A percentile compares a stretch with the other conserved stretches of the same genome.
Evolutionary conservation across 2,113 vertebrate species (phyloP).

Genomic region (Galbula dea): DNA sequence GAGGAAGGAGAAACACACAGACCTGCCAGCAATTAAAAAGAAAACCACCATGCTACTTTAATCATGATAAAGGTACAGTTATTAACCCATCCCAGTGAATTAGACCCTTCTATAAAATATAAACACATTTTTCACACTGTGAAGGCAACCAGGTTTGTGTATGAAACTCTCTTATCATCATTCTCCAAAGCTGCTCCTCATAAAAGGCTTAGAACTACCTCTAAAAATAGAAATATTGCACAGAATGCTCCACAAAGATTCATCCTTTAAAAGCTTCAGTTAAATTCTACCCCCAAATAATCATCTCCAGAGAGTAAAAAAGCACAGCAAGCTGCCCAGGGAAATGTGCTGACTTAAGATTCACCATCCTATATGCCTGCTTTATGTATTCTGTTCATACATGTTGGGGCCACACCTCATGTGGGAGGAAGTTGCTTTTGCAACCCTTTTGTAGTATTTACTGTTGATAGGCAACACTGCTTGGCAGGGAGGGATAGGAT

Average conservation of each 20-base stretch:
- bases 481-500: background rate
- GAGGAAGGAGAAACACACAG: background rate
- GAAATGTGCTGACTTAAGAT: background rate
- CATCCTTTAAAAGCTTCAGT: background rate
- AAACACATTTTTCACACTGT: background rate
- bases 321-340: background rate
- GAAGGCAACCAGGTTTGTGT: background rate
- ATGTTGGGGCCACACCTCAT: slow-evolving; percentile 44
- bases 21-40: background rate
- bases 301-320: background rate
- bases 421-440: slow-evolving; percentile 55
- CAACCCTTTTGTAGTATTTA: slow-evolving; percentile 32
- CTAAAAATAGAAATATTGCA: background rate
- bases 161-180: background rate
- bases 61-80: background rate
- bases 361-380: background rate
- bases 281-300: background rate
- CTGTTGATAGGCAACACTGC: slow-evolving; percentile 38
- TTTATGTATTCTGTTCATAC: slow-evolving; percentile 48
- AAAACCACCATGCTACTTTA: background rate
- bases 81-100: background rate
- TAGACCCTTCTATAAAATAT: background rate
- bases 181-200: background rate
- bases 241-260: background rate
- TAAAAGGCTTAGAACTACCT: background rate